Base-by-base conservation (phyloP, 2,797 vertebrate species). In the Sitta carolinensis region DNA sequence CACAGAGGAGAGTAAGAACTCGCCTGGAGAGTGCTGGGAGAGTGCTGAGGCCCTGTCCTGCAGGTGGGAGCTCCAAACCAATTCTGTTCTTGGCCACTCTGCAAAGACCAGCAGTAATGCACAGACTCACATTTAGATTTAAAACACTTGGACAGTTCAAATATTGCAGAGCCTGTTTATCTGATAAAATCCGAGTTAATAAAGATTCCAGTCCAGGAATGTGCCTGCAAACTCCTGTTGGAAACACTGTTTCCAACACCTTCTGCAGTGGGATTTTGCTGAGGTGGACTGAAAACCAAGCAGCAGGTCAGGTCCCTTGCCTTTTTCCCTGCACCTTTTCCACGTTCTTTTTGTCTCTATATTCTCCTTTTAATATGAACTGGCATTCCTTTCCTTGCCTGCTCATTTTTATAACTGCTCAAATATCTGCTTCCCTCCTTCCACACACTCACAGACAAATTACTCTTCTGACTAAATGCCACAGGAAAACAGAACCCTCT, bases 401-500 rank as follows among this genome's bases (percentile, higher is more conserved):
- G 18, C 26, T 93, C 69, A 62, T 81, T 86, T 95, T 78, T 81
- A 62, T 81, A 75, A 69, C 62, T 86, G 34, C 43, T 86, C 62
- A 66, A 54, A 54, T 63, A 62, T 40, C 74, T 86, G 67, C 38
- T 68, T 90, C 54, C n/a, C 64, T 90, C 86, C 61, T 87, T 92
- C 64, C 87, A 87, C 45, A 83, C 34, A 80, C 52, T 85, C 75
- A 82, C 51, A 77, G 78, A 67, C 19, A 64, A 68, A 57, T 87
- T 47, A 74, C 48, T 80, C 57, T 45, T 45, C 69, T 58, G 74
- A 93, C 57, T 82, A 86, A 93, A 89, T 69, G 64, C 48, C 84
- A 79, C 40, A 88, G 66, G 83, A 90, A 94, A 95, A 94, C 47
- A 23, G 77, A 96, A 90, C 69, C 50, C 27, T 64, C 82, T 64